A percentile compares a stretch with the other conserved stretches of the same genome.
phyloP scores from a whole-genome alignment of 2,888 invertebrate genomes.

The Macrosiphum euphorbiae region DNA sequence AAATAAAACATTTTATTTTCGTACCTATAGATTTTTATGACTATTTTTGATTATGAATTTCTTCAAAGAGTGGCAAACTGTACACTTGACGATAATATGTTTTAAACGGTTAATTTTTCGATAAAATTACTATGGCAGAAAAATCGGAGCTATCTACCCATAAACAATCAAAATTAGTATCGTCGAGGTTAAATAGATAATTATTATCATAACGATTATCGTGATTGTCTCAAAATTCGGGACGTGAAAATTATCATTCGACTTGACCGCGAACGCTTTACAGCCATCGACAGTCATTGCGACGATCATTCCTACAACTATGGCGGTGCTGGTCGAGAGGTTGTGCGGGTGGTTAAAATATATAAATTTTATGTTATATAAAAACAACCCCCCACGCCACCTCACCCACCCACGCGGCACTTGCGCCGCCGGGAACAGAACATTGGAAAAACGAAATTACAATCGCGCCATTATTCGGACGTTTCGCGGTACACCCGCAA shows the following conservation, averaged over 20 bases:
- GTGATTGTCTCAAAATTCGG: background rate
- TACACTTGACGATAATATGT: background rate
- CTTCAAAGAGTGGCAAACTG: background rate
- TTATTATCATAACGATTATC: background rate
- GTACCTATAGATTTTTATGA: background rate
- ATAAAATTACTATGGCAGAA: background rate
- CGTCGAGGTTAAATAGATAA: background rate
- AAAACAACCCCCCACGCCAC: background rate
- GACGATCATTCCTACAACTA: background rate
- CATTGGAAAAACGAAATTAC: background rate
- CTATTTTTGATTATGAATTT: background rate
- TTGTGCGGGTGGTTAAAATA: background rate
- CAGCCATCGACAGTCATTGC: too few species aligned
- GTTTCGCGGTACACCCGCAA: background rate
- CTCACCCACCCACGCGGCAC: background rate
- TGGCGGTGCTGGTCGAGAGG: too few species aligned
- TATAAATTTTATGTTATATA: background rate
- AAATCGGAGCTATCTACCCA: background rate
- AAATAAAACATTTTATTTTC: background rate
- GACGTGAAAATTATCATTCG: too few species aligned
- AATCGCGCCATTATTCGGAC: background rate
- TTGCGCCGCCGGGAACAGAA: background rate
- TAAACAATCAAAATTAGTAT: background rate
- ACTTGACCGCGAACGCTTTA: background rate
- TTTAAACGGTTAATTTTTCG: background rate